Evolutionary conservation across 2,113 vertebrate species (phyloP), one percentile per base, ranked within the genome.

Genomic region (Paracanthobrama guichenoti): DNA sequence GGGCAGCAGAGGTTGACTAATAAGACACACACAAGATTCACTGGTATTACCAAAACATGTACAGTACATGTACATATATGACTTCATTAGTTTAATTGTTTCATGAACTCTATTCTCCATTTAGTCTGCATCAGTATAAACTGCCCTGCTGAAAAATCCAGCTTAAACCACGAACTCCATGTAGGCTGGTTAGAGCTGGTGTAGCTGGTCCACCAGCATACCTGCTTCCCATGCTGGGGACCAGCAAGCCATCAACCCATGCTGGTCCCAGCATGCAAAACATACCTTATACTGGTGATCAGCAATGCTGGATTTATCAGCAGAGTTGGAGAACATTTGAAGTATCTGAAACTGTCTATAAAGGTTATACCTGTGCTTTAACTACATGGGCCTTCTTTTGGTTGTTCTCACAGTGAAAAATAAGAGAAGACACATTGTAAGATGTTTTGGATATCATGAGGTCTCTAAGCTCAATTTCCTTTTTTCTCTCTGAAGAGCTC

Each of bases 401-500:
- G 7, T 28, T 87, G 79, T 42, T 82, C 67, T 83, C 39, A 50
- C 80, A 48, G 26, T 84, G 42, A 31, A 53, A 80, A 50, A n/a
- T 71, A 48, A 81, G 18, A 24, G 71, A 75, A 42, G 88, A 66
- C 28, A 42, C 28, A 22, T 57, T 66, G 69, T 31, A 57, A 64
- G 79, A 78, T 44, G 83, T 88, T 79, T 89, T 91, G 67, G 86
- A 44, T 6, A n/a, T 82, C 73, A 74, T 87, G 48, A 76, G 75
- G 11, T 90, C 83, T 87, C 79, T 87, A 11, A 86, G 28, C 75
- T 66, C 72, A 71, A 35, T 24, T 48, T 84, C 79, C 11, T 28
- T 87, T 69, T 87, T 86, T 81, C 50, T 93, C 87, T 93, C 92
- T 84, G 89, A 44, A 83, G 94, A 94, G 66, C 83, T 92, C 14